Percentiles rank a stretch among this genome's conserved stretches.
phyloP scores from a whole-genome alignment of 1,140 invertebrate species.

The Centruroides sculpturatus region DNA sequence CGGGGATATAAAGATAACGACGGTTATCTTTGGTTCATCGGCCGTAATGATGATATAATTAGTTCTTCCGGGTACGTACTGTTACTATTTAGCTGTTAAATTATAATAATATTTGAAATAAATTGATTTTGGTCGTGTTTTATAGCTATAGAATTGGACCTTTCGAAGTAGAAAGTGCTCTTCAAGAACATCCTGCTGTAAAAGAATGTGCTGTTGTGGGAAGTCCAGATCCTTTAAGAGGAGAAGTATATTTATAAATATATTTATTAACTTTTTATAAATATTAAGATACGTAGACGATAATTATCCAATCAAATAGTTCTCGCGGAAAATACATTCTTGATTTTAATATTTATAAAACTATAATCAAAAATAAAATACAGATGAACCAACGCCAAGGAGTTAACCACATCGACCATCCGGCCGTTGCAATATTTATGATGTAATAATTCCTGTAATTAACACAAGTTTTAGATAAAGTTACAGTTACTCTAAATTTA shows the following conservation, averaged over 20 bases:
- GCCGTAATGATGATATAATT: slow-evolving; percentile 36
- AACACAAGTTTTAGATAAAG: too few relatives aligned
- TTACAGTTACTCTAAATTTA: too few relatives aligned
- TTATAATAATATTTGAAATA: too few relatives aligned
- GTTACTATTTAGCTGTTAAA: too few relatives aligned
- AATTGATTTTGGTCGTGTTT: neutral
- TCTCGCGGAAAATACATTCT: neutral
- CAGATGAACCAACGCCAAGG: too few relatives aligned
- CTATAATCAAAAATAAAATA: too few relatives aligned
- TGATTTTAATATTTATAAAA: neutral
- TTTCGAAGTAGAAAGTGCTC: slow-evolving; percentile 37
- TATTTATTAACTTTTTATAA: neutral
- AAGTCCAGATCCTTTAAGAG: slow-evolving; percentile 31
- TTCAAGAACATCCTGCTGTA: slow-evolving; percentile 36
- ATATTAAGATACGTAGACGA: neutral
- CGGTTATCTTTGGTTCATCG: slow-evolving; percentile 33
- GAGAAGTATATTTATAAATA: slow-evolving; percentile 19
- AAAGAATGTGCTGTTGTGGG: slow-evolving; percentile 35
- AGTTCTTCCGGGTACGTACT: slow-evolving; percentile 29
- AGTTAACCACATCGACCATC: too few relatives aligned
- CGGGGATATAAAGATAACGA: slow-evolving; percentile 31
- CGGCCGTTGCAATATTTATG: too few relatives aligned
- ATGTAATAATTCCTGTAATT: too few relatives aligned
- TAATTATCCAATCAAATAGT: neutral
- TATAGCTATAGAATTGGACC: slow-evolving; percentile 35